Evolutionary conservation across 2,797 vertebrate genomes (phyloP).

Genomic region (Echiichthys vipera): DNA sequence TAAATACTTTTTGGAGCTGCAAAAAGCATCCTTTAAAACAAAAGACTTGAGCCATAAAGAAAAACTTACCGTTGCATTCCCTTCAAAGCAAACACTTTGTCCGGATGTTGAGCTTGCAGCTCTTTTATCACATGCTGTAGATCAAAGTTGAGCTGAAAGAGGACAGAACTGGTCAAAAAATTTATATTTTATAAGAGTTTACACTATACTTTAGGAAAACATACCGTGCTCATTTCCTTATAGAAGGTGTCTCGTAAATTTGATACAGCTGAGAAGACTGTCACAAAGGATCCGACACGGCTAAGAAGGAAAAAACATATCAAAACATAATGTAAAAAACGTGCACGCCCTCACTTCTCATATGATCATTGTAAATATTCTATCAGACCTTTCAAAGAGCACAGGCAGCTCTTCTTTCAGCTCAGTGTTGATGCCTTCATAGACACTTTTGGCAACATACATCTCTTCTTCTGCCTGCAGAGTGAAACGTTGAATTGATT

Average conservation of each 20-base stretch:
- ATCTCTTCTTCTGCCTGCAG: constrained; percentile 92
- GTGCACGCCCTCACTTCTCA: not conserved
- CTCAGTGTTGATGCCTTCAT: constrained; percentile 91
- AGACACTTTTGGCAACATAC: constrained; percentile 87
- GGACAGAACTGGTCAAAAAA: constrained; percentile 1
- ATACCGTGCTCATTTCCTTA: constrained; percentile 92
- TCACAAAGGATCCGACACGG: constrained; percentile 92
- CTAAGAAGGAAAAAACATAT: constrained; percentile 67
- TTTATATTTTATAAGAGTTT: not conserved
- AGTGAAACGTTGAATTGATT: not conserved
- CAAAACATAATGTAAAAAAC: not conserved
- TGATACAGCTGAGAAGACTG: constrained; percentile 92
- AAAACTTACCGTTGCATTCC: constrained; percentile 81
- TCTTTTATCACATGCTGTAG: constrained; percentile 92
- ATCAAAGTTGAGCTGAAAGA: constrained; percentile 88
- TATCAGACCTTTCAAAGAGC: constrained; percentile 81
- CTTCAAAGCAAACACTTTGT: constrained; percentile 91
- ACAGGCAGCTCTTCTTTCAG: constrained; percentile 91
- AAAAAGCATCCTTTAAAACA: not conserved
- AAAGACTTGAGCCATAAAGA: no score
- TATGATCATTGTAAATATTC: not conserved
- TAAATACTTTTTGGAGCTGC: not conserved
- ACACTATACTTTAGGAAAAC: constrained; percentile 20
- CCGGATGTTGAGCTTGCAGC: constrained; percentile 92
- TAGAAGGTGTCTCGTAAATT: constrained; percentile 91